These are phyloP conservation scores for Noctua pronuba DNA, from an alignment of 2,888 invertebrate species.

Conservation along the genomic window DNA sequence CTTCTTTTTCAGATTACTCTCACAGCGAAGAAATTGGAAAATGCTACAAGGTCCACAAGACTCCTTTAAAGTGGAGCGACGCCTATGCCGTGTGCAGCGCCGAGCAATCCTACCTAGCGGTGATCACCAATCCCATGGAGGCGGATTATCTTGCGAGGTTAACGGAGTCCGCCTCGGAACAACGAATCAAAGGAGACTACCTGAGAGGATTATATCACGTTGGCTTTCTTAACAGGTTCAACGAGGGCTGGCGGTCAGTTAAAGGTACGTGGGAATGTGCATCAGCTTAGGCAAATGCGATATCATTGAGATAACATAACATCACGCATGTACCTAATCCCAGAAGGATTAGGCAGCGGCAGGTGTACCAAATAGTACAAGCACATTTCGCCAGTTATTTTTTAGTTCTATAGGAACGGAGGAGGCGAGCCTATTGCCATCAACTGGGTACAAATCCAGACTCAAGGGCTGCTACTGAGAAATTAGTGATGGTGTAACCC, in stretches of 20 bases:
- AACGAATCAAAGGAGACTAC: slow-evolving; percentile 16
- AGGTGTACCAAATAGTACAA: no score
- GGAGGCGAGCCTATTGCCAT: no score
- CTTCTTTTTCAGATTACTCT: slow-evolving; percentile 76
- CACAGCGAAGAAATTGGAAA: slow-evolving; percentile 69
- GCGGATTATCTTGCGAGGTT: slow-evolving; percentile 38
- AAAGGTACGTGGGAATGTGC: slow-evolving; percentile 70
- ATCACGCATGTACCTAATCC: no score
- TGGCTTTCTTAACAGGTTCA: slow-evolving; percentile 68
- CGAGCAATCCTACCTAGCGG: slow-evolving; percentile 69
- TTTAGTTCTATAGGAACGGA: no score
- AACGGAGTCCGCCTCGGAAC: slow-evolving; percentile 1
- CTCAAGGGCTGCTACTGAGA: no score
- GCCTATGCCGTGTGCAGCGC: slow-evolving; percentile 76
- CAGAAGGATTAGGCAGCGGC: no score
- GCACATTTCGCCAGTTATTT: no score
- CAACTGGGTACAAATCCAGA: no score
- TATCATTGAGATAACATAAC: neutral
- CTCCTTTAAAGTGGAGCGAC: slow-evolving; percentile 78
- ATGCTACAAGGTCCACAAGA: slow-evolving; percentile 83
- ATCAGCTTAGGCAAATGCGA: neutral
- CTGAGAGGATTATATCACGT: slow-evolving; percentile 61
- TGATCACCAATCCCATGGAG: slow-evolving; percentile 71
- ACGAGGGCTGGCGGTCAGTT: slow-evolving; percentile 72
- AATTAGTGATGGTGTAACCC: no score